Evolutionary conservation across 2,888 invertebrate genomes (phyloP).

Genomic region (Tipula vernalis): DNA sequence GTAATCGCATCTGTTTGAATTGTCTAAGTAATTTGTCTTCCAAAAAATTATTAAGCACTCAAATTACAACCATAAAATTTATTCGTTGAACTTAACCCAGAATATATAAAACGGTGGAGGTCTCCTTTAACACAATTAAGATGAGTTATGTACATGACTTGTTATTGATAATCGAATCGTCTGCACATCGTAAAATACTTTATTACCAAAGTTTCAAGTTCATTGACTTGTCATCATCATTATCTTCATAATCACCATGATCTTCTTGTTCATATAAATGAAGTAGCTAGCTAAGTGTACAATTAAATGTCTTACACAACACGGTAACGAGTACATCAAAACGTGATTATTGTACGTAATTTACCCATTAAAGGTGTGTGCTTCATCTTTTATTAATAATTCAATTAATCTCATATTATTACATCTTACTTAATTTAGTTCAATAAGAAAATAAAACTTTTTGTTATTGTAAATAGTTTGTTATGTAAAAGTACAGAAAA

Average conservation of each 20-base stretch:
- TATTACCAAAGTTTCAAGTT: background rate
- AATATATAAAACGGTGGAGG: background rate
- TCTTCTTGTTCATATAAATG: background rate
- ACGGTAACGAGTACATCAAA: background rate
- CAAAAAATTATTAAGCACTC: no score
- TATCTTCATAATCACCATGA: background rate
- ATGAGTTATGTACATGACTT: background rate
- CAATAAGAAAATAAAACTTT: background rate
- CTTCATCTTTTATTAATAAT: background rate
- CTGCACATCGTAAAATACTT: background rate
- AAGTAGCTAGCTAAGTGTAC: background rate
- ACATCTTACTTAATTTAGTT: background rate
- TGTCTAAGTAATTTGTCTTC: no score
- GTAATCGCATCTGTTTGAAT: no score
- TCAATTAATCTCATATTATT: background rate
- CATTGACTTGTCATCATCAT: background rate
- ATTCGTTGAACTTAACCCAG: background rate
- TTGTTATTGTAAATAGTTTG: background rate
- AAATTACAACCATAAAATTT: background rate
- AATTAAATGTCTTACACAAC: background rate
- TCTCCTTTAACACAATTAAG: background rate
- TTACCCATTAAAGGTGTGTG: background rate
- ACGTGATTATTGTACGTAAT: background rate
- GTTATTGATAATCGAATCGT: background rate
- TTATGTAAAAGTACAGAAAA: background rate